Base-by-base conservation (phyloP, 1,140 invertebrate genomes). In the Bombus soroeensis region DNA sequence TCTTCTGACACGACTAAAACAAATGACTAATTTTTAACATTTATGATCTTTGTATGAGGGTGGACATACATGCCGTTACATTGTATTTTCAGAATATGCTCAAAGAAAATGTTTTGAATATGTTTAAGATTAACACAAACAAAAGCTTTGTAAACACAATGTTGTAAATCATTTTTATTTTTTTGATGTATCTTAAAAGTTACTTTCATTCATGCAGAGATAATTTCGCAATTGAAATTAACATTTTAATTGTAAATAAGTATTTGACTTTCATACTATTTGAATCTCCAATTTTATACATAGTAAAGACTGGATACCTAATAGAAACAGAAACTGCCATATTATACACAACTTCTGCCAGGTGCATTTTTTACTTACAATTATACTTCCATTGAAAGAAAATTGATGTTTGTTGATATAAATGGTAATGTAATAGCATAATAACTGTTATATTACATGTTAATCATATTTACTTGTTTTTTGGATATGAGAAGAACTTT, bases 291-390 rank as follows among this genome's bases (percentile, higher is more conserved):
- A n/a, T 47, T 83, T 80, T 32, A 53, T 53, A 53, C 37, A 80
- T 13, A 22, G 47, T 34, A 62, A 85, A 85, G 83, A 85, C 83
- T 85, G 76, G 41, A 80, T 79, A 43, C 41, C 72, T 78, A 32
- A 72, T 72, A 80, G 76, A 57, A 62, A 84, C 76, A 72, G n/a
- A 80, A 73, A 85, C 83, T 85, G 83, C 83, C 77, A 85, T 62
- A 72, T 72, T 72, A 72, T 64, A 79, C 34, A 70, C 34, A 77
- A 53, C 32, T 77, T 39, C n/a, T 64, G 72, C 39, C 47, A 43
- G 73, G 64, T 79, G 47, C 76, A 85, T 80, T 80, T 80, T 72
- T 72, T 47, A 34, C 34, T 22, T 80, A 62, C 15, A 62, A 47
- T 80, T 72, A 62, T n/a, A 80, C 57, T 64, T 80, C 53, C 64